Base-by-base conservation (phyloP, 2,888 invertebrate species). In the Plebejus argus region DNA sequence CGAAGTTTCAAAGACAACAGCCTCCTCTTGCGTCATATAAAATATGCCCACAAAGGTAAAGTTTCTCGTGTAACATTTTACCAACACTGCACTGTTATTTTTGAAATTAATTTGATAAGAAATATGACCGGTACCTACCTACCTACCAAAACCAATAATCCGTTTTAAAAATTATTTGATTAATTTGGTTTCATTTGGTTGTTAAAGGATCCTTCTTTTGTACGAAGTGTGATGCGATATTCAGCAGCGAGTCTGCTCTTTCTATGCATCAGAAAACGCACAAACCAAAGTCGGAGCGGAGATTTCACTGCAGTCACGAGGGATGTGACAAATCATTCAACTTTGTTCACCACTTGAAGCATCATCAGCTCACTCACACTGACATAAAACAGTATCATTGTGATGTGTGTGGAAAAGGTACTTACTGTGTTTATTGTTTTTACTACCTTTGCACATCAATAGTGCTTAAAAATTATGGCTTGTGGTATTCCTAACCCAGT, bases 11-110 rank as follows among this genome's bases (percentile, higher is more conserved):
- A 88, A n/a, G 93, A 94, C 83, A 87, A 91, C 20, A 82, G 82
- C 49, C 86, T 94, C 4, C 86, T 94, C 0, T 86, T 90, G 78
- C 85, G 93, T 12, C 94, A 94, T 78, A 85, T 88, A 1, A 89
- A 90, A 82, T 93, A 94, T 87, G 90, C 93, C 71, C 94, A 94
- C 81, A 90, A 89, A 86, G 94, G 94, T 93, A 83, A 76, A 76
- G 12, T 15, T 71, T 35, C 20, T 71, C 58, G 72, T 70, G 15
- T 61, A 33, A 70, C 18, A 23, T 53, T 72, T 49, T 70, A 70
- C 20, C n/a, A n/a, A n/a, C n/a, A n/a, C n/a, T n/a, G n/a, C n/a
- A n/a, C n/a, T n/a, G n/a, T n/a, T n/a, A n/a, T n/a, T 20, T 20
- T 20, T 8, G 3, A 5, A 45, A 49, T 74, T 8, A 74, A 74